Conservation (phyloP, 2,888 invertebrate genomes). For the Netelia fuscicornis region DNA sequence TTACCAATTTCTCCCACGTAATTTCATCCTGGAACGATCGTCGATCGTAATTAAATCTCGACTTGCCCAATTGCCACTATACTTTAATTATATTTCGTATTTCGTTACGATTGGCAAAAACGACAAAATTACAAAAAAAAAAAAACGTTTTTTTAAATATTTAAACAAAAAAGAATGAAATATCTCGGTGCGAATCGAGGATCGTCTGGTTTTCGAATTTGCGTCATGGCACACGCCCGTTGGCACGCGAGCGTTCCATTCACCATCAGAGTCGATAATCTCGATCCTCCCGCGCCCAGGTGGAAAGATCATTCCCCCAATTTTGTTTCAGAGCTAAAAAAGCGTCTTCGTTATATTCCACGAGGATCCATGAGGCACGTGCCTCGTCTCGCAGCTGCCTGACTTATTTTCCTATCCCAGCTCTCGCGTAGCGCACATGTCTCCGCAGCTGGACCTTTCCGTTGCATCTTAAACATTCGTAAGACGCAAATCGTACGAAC, state of each 20-base stretch:
- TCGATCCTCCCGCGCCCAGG: slow-evolving; percentile 55
- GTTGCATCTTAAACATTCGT: background rate
- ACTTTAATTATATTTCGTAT: too few species aligned
- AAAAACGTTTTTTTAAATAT: too few species aligned
- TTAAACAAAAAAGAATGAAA: background rate
- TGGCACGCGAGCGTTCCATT: slow-evolving; percentile 50
- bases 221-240: slow-evolving; percentile 17
- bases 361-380: slow-evolving; percentile 55
- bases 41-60: background rate
- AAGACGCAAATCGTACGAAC: background rate
- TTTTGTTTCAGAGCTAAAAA: background rate
- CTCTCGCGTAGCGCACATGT: slow-evolving; percentile 58
- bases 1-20: slow-evolving; percentile 1
- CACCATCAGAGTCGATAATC: slow-evolving; percentile 53
- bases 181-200: background rate
- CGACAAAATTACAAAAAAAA: too few species aligned
- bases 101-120: too few species aligned
- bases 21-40: background rate
- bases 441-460: slow-evolving; percentile 55
- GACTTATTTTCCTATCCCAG: slow-evolving; percentile 61
- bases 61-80: background rate
- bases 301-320: slow-evolving; percentile 27
- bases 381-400: slow-evolving; percentile 62
- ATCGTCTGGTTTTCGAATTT: slow-evolving; percentile 23
- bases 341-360: slow-evolving; percentile 21